phyloP scores from a whole-genome alignment of 2,113 vertebrate species.

The Chamaea fasciata region DNA sequence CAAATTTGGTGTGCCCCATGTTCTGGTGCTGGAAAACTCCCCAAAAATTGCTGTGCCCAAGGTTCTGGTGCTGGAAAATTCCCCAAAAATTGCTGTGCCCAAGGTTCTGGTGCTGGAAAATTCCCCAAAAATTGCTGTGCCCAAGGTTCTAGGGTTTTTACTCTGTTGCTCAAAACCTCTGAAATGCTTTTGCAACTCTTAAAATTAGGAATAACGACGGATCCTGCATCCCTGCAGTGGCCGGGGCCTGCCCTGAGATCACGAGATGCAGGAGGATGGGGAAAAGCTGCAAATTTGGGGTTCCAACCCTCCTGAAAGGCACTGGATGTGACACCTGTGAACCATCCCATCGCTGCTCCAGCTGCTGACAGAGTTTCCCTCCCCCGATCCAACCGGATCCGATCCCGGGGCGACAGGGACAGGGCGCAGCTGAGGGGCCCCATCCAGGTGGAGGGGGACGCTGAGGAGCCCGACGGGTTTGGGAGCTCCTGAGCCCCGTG shows the following conservation, averaged over 20 bases:
- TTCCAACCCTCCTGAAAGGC: neutral
- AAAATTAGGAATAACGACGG: fast-evolving
- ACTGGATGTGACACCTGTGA: fast-evolving
- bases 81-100: neutral
- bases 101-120: neutral
- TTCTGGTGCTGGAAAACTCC: neutral
- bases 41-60: neutral
- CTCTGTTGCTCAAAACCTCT: neutral
- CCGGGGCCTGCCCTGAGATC: fast-evolving
- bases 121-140: fast-evolving
- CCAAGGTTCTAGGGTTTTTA: neutral
- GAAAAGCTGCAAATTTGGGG: neutral
- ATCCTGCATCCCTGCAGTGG: neutral
- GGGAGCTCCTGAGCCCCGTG: neutral
- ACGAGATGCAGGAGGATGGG: fast-evolving
- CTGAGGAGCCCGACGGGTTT: neutral
- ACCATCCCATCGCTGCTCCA: neutral
- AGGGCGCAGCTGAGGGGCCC: neutral
- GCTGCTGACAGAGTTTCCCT: neutral
- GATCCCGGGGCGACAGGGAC: fast-evolving
- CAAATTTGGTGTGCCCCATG: neutral
- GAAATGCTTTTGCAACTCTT: neutral
- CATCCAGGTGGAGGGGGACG: neutral
- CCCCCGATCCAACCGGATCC: neutral
- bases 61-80: too few relatives aligned